Evolutionary conservation across 2,888 invertebrate species (phyloP), one percentile per base, ranked within the genome.

Genomic region (Orchesella flavescens): DNA sequence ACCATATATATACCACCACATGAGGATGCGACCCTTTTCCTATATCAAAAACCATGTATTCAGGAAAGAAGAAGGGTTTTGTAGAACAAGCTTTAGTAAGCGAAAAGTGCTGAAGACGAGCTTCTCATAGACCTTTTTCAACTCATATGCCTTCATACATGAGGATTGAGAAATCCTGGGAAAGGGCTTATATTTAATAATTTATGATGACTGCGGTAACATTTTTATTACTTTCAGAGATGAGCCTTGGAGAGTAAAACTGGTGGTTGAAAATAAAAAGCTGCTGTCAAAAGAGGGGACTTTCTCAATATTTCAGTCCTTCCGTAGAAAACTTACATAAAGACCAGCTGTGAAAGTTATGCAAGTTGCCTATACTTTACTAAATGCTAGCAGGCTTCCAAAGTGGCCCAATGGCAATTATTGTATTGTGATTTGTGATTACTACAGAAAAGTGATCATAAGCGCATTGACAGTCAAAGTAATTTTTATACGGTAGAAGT

Each of bases 201-300:
- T 83, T 83, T 83, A 83, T 59, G 78, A 78, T 69, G 73, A 83
- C 72, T 68, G 55, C 19, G 81, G 65, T 81, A 66, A 75, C 74
- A 75, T 81, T 68, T 81, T 81, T 81, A 81, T 81, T 55, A 55
- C 74, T 75, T 73, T 79, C 66, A 75, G 46, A 59, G 63, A 49
- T 73, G 55, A 73, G 57, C 59, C 53, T 23, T 73, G 43, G 43
- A 73, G 73, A 73, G 34, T 63, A 34, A 4, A 34, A 4, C 34
- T 34, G 7, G 34, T 34, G 7, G 34, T 15, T 63, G 15, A 53
- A 12, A 10, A 24, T 63, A 3, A 53, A 12, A 10, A 24, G 65
- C 43, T 43, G 15, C 53, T 53, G 53, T 53, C 53, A 53, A 53
- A n/a, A 53, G 53, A 53, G n/a, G 53, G 53, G 53, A 53, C n/a